Conservation (phyloP, 2,113 vertebrate species). For the Chascanopsetta lugubris region DNA sequence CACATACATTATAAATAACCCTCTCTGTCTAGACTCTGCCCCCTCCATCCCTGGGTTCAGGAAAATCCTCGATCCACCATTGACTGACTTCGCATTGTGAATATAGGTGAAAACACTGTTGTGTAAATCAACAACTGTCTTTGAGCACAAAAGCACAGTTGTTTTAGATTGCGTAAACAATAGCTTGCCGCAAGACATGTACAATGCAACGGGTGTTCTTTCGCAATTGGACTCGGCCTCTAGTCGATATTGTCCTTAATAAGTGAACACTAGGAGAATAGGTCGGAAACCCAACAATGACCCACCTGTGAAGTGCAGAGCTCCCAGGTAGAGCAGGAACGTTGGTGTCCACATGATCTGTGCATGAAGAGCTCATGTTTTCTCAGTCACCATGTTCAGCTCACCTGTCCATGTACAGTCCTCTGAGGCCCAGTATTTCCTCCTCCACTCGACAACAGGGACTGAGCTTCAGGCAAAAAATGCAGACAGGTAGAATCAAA, state of each 20-base stretch:
- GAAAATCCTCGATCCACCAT: too few relatives aligned
- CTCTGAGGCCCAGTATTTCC: not conserved
- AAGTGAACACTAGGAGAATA: not conserved
- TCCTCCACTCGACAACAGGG: not conserved
- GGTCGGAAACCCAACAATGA: not conserved
- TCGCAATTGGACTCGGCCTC: not conserved
- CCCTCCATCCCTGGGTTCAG: too few relatives aligned
- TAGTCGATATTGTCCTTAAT: not conserved
- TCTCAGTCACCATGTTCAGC: conserved; percentile 15
- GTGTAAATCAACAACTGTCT: not conserved
- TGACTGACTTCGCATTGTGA: too few relatives aligned
- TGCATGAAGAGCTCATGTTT: conserved; percentile 26
- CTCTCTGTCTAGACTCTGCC: too few relatives aligned
- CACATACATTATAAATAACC: too few relatives aligned
- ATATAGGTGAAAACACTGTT: too few relatives aligned
- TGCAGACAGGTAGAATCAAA: too few relatives aligned
- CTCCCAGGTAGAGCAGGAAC: not conserved
- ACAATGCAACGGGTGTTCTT: not conserved
- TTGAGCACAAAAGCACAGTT: not conserved
- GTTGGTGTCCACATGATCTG: conserved; percentile 48
- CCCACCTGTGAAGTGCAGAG: conserved; percentile 44
- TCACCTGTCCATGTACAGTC: not conserved
- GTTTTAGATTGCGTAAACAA: too few relatives aligned
- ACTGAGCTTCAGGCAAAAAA: not conserved
- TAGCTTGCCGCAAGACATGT: too few relatives aligned